These are phyloP conservation scores for Eclectus roratus DNA, from an alignment of 2,113 vertebrate species.

Conservation along the genomic window DNA sequence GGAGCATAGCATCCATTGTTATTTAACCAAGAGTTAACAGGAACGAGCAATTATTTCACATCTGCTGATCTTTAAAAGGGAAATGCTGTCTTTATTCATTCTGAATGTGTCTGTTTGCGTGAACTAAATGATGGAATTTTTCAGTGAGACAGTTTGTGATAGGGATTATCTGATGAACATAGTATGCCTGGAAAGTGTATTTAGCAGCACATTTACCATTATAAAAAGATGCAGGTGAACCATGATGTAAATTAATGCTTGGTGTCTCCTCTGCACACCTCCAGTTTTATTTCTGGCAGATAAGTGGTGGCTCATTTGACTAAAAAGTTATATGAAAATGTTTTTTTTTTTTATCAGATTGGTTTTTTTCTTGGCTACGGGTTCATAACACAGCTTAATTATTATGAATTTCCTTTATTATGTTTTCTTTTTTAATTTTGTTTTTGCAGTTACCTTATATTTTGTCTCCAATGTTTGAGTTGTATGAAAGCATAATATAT, in stretches of 20 bases:
- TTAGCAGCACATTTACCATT: constrained; percentile 49
- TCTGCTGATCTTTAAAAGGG: constrained; percentile 35
- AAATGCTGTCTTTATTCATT: constrained; percentile 24
- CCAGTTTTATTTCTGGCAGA: constrained; percentile 1
- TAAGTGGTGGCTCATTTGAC: background rate
- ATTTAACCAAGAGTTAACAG: background rate
- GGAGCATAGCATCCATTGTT: constrained; percentile 24
- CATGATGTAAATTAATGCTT: background rate
- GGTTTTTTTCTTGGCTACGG: background rate
- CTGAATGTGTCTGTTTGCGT: background rate
- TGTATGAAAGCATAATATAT: background rate
- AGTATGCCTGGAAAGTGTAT: constrained; percentile 16
- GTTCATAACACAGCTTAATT: background rate
- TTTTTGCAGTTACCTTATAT: background rate
- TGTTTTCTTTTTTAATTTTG: background rate
- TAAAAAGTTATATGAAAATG: background rate
- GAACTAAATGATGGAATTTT: constrained; percentile 9
- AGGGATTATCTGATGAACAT: constrained; percentile 23
- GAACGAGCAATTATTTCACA: background rate
- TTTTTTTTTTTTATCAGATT: background rate
- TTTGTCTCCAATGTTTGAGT: background rate
- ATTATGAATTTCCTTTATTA: background rate
- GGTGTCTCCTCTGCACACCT: background rate
- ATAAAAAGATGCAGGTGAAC: constrained; percentile 34
- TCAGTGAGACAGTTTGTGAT: background rate